Conservation (phyloP, 1,140 invertebrate genomes). For the Brachionus asplanchnoidis region DNA sequence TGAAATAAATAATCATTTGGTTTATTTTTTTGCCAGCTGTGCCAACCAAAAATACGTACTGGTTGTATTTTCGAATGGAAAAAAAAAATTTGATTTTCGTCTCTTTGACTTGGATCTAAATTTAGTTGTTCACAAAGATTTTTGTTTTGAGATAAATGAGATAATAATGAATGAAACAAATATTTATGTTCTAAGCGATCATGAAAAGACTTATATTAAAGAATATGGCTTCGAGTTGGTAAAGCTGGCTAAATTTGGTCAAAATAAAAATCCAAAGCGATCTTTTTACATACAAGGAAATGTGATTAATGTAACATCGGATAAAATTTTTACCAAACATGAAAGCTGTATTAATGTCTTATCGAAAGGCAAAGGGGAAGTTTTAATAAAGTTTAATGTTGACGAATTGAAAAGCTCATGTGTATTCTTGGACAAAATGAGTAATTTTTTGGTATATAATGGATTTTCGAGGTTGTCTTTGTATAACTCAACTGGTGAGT, state of each 20-base stretch:
- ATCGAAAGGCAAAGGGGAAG: not conserved
- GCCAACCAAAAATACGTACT: not conserved
- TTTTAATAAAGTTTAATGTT: not conserved
- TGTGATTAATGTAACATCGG: not conserved
- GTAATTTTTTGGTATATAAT: constrained; percentile 4
- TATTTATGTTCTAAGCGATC: not conserved
- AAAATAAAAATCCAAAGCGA: not conserved
- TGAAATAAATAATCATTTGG: constrained; percentile 4
- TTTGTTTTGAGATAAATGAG: not conserved
- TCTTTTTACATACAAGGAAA: not conserved
- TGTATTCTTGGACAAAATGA: not conserved
- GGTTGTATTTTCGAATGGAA: not conserved
- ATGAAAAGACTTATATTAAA: not conserved
- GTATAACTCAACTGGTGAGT: not conserved
- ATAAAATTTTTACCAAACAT: not conserved
- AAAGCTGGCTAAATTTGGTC: not conserved
- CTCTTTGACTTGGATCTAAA: not conserved
- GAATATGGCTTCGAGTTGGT: not conserved
- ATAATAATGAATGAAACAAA: not conserved
- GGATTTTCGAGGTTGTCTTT: not conserved
- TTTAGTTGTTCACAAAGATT: not conserved
- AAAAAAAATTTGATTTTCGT: not conserved
- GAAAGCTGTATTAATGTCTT: not conserved
- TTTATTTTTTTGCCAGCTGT: not conserved
- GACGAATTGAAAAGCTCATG: not conserved